A percentile compares a stretch with the other conserved stretches of the same genome.
These are phyloP conservation scores for Amphiura filiformis DNA, from an alignment of 35 echinoderm and acorn worm genomes.

Conservation along the genomic window DNA sequence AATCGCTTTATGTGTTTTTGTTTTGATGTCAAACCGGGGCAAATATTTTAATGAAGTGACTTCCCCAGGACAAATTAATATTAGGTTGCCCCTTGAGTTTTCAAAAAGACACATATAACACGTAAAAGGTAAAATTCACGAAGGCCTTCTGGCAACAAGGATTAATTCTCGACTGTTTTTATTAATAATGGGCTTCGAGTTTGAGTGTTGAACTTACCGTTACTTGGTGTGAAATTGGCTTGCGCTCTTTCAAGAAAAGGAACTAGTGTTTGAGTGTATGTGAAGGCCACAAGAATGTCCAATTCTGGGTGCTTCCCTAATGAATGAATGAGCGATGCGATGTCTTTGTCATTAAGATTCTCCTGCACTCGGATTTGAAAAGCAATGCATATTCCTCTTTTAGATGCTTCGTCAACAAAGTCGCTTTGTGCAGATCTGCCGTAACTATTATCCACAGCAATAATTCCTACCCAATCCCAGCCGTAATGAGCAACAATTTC, in stretches of 20 bases:
- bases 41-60: no score
- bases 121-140: no score
- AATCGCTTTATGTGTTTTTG: no score
- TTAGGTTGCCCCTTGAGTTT: no score
- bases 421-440: conserved; percentile 46
- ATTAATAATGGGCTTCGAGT: no score
- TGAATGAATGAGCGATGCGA: conserved; percentile 13
- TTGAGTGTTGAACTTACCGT: conserved; percentile 30
- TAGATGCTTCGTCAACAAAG: conserved; percentile 35
- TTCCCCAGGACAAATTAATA: no score
- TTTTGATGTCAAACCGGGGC: no score
- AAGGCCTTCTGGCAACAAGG: no score
- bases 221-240: conserved; percentile 27
- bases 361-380: conserved; percentile 32
- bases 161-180: no score
- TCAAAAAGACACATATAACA: no score
- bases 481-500: conserved; percentile 49
- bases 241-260: conserved; percentile 33
- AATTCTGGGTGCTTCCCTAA: conserved; percentile 33
- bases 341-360: conserved; percentile 29
- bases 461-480: conserved; percentile 75
- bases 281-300: conserved; percentile 55
- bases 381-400: conserved; percentile 56
- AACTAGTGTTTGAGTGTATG: conserved; percentile 41
- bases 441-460: conserved; percentile 68